Base-by-base conservation (phyloP, 2,888 invertebrate species). In the Artemia sinica region DNA sequence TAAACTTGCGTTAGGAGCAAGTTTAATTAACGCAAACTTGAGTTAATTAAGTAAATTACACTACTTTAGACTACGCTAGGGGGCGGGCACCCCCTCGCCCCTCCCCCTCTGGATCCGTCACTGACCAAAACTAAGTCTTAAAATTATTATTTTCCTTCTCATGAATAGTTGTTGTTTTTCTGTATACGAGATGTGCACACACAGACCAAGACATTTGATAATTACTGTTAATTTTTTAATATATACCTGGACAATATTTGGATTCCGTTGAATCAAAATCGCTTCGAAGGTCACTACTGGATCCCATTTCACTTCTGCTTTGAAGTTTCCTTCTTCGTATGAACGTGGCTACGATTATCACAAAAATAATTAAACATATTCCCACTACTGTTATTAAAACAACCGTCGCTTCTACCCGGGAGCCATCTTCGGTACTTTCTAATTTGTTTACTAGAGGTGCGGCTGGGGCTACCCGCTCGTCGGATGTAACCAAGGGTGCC, bases 401-500 rank as follows among this genome's bases (percentile, higher is more conserved):
- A 14, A 70, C 66, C n/a, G 68, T 70, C 66, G 70, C 70, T 66
- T 70, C 70, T 7, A 70, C 13, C 48, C 70, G 68, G 10, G 68
- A 66, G 13, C 51, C 48, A 13, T 58, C 50, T 14, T 65, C 41
- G n/a, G 51, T 51, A 18, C 68, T 49, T 13, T 65, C 51, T n/a
- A 68, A 51, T 13, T 68, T 65, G 68, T 70, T 66, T 48, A 70
- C 52, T 18, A 70, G 52, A 28, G 70, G 70, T 49, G 70, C 68
- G n/a, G 70, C 70, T 12, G 70, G 70, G 51, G 66, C 51, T 50
- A 67, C 41, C 10, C 69, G 67, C 14, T 52, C 52, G 9, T 70
- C 70, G 68, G 66, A 51, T 48, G 67, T 67, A 18, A 71, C 70
- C 13, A 52, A 67, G 10, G 70, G 70, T 14, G 71, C 71, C 65